phyloP scores from a whole-genome alignment of 2,113 vertebrate genomes.

The Microtus oregoni region DNA sequence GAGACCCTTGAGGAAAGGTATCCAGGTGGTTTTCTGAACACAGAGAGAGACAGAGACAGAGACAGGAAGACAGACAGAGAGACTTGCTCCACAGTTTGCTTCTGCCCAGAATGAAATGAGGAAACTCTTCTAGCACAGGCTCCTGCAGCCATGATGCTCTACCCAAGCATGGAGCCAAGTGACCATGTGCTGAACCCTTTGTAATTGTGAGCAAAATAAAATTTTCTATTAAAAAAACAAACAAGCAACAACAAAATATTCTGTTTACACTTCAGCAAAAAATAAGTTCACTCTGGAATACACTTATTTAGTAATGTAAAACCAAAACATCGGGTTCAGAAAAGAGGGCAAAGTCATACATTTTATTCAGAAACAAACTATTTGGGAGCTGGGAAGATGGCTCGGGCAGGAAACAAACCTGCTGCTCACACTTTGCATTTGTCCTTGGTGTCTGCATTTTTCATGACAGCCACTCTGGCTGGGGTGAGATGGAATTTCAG shows the following conservation, averaged over 20 bases:
- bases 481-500: neutral
- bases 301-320: neutral
- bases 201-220: neutral
- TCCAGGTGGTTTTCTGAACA: neutral
- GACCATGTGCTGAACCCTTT: neutral
- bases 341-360: neutral
- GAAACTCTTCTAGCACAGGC: neutral
- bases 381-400: neutral
- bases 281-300: neutral
- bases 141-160: neutral
- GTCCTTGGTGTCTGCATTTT: neutral
- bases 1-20: neutral
- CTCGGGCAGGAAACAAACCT: neutral
- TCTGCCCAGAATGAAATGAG: neutral
- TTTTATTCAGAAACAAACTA: neutral
- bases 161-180: neutral
- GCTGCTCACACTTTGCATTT: neutral
- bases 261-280: neutral
- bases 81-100: neutral
- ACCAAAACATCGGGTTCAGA: neutral
- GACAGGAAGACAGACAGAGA: neutral
- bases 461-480: neutral
- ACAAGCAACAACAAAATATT: neutral
- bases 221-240: neutral
- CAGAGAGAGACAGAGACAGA: no score